These are phyloP conservation scores for Xenopus petersii DNA, from an alignment of 2,797 vertebrate genomes.

Conservation along the genomic window DNA sequence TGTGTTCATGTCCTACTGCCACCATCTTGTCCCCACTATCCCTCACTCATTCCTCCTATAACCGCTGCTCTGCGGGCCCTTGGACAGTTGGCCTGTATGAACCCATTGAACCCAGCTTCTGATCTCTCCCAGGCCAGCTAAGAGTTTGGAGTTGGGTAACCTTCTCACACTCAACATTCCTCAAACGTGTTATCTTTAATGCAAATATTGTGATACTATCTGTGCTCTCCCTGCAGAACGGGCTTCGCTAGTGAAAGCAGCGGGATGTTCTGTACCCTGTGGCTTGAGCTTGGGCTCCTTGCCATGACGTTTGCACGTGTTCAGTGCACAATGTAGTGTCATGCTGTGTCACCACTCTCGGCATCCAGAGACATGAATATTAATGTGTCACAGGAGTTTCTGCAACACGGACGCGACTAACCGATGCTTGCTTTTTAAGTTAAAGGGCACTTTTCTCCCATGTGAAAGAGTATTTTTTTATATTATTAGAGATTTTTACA, in stretches of 20 bases:
- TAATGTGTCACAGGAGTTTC: neutral
- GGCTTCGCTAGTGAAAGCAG: neutral
- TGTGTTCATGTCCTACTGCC: too few relatives aligned
- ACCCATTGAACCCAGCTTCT: too few relatives aligned
- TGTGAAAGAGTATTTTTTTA: too few relatives aligned
- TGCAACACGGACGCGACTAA: neutral
- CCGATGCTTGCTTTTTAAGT: neutral
- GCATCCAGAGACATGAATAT: neutral
- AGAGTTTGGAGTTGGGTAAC: neutral
- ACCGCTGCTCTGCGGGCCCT: too few relatives aligned
- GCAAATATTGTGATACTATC: conserved; percentile 17
- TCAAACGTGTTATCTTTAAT: conserved; percentile 9
- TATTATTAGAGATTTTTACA: too few relatives aligned
- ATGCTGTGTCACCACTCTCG: neutral
- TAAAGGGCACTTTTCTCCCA: too few relatives aligned
- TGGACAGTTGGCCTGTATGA: too few relatives aligned
- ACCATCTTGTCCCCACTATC: too few relatives aligned
- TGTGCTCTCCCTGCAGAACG: neutral
- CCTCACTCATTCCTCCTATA: too few relatives aligned
- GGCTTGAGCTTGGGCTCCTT: neutral
- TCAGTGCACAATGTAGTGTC: neutral
- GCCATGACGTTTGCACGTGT: neutral
- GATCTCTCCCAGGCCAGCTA: neutral
- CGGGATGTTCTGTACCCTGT: neutral
- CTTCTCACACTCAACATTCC: neutral